A percentile compares a stretch with the other conserved stretches of the same genome.
Evolutionary conservation across 2,797 vertebrate genomes (phyloP).

Genomic region (Hybognathus amarus): DNA sequence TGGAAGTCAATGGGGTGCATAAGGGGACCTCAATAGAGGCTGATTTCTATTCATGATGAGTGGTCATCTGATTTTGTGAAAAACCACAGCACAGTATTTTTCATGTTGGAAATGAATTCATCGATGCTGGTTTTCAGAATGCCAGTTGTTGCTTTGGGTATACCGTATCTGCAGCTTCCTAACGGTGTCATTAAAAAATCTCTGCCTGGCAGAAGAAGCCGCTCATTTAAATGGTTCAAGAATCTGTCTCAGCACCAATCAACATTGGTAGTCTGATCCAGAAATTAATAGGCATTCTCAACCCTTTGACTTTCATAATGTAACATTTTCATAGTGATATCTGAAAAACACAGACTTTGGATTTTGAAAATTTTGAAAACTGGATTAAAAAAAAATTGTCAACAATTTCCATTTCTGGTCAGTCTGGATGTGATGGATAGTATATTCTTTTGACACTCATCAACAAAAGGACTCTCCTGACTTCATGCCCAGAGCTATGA

Average conservation of each 20-base stretch:
- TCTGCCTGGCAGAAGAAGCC: neutral
- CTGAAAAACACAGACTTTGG: neutral
- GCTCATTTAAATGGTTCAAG: neutral
- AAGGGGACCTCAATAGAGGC: slow-evolving; percentile 49
- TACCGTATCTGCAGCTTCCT: neutral
- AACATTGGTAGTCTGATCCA: neutral
- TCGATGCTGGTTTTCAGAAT: slow-evolving; percentile 29
- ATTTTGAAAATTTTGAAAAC: neutral
- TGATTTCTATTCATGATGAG: slow-evolving; percentile 58
- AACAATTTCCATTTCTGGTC: neutral
- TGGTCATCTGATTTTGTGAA: slow-evolving; percentile 55
- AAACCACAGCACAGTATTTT: slow-evolving; percentile 15
- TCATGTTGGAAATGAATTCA: neutral
- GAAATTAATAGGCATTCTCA: neutral
- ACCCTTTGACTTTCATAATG: neutral
- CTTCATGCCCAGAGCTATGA: slow-evolving; percentile 6
- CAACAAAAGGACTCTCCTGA: neutral
- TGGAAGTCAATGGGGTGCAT: slow-evolving; percentile 44
- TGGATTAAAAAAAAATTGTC: neutral
- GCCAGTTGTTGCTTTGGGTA: neutral
- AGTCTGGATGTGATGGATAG: neutral
- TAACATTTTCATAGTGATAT: neutral
- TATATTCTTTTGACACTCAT: neutral
- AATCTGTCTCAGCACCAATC: neutral
- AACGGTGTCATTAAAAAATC: neutral